Evolutionary conservation across 2,113 vertebrate genomes (phyloP).

Genomic region (Mus musculus): GRCm39 chr12:36694501-36695000

Average conservation of each 20-base stretch:
- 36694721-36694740: background rate
- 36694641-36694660: background rate
- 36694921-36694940: background rate
- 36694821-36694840: background rate
- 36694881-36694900: background rate
- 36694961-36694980: background rate
- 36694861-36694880: background rate
- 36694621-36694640: background rate
- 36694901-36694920: background rate
- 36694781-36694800: background rate
- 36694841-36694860: background rate
- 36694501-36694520: background rate
- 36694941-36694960: too few relatives aligned
- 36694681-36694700: background rate
- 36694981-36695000: background rate
- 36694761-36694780: background rate
- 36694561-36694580: background rate
- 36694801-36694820: background rate
- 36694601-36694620: background rate
- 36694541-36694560: background rate
- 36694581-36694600: background rate
- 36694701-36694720: background rate
- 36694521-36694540: constrained; percentile 8
- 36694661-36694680: background rate
- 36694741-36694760: constrained; percentile 26